These are phyloP conservation scores for Caligus rogercresseyi DNA, from an alignment of 1,140 invertebrate genomes.

Conservation along the genomic window DNA sequence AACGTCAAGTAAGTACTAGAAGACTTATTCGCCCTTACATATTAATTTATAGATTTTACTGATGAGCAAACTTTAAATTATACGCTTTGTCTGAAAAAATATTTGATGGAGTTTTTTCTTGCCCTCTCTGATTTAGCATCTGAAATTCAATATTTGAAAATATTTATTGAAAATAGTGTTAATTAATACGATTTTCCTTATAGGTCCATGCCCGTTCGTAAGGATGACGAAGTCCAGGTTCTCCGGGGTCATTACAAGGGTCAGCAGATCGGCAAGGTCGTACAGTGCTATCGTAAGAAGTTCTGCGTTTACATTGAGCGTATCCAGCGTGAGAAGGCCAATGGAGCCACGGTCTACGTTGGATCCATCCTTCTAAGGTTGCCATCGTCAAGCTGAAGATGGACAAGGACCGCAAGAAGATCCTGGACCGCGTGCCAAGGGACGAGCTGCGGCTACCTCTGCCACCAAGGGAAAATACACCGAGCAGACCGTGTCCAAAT, in stretches of 20 bases:
- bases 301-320: conserved; percentile 96
- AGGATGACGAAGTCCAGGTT: conserved; percentile 94
- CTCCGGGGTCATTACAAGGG: conserved; percentile 96
- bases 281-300: conserved; percentile 89
- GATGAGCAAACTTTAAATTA: no score
- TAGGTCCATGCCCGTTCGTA: conserved; percentile 89
- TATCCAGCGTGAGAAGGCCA: conserved; percentile 96
- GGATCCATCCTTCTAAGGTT: conserved; percentile 97
- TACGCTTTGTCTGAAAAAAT: no score
- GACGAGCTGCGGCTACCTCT: conserved; percentile 60
- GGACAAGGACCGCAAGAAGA: conserved; percentile 92
- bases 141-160: no score
- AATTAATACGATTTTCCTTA: background rate
- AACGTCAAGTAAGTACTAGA: conserved; percentile 45
- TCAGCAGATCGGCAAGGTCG: conserved; percentile 94
- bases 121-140: no score
- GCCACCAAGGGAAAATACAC: conserved; percentile 99
- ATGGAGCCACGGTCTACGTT: conserved; percentile 92
- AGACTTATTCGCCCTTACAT: no score
- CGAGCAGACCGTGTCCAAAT: conserved; percentile 53
- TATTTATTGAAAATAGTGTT: background rate
- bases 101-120: no score
- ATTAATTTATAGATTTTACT: no score
- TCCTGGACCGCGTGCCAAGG: conserved; percentile 88
- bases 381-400: conserved; percentile 97